Evolutionary conservation across 2,888 invertebrate genomes (phyloP), one percentile per base, ranked within the genome.

Genomic region (Hesperia comma): DNA sequence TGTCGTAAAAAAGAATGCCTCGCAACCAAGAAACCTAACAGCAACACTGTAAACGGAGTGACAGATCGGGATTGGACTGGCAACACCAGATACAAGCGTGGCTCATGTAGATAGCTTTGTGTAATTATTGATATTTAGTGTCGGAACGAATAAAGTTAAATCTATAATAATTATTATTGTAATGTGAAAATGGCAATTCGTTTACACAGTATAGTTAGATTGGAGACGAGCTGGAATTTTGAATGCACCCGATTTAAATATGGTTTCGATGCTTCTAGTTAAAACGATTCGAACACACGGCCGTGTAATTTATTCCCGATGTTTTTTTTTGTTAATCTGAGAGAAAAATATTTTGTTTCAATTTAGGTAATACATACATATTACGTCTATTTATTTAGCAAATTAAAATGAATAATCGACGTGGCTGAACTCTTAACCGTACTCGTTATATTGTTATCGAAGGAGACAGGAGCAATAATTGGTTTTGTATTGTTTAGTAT

Each of bases 81-180:
- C 77, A 75, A 75, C 73, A 72, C 71, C 68, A 78, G 71, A 78
- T 81, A 79, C 83, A 81, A 79, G 82, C 83, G 85, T 85, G 89
- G 90, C 91, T 92, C 92, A 86, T 92, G 92, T 92, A 92, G 92
- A 92, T 92, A 92, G 92, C 92, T 92, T 91, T 85, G 90, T 91
- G 89, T 91, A 88, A 91, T 90, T 89, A 88, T 87, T 88, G 85
- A 87, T 91, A 88, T 90, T 87, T 92, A 91, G 90, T 88, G 85
- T 90, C 86, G 80, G 86, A 86, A 86, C 78, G 84, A 85, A 84
- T 84, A 80, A 81, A 82, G 70, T 78, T 75, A 76, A 75, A 74
- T 72, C 68, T 72, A 71, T 83, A 78, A 81, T 81, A 79, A 84
- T 79, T 77, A 68, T 61, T 82, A 72, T 79, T 74, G 77, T 84